Base-by-base conservation (phyloP, 2,113 vertebrate genomes). In the Daboia siamensis region DNA sequence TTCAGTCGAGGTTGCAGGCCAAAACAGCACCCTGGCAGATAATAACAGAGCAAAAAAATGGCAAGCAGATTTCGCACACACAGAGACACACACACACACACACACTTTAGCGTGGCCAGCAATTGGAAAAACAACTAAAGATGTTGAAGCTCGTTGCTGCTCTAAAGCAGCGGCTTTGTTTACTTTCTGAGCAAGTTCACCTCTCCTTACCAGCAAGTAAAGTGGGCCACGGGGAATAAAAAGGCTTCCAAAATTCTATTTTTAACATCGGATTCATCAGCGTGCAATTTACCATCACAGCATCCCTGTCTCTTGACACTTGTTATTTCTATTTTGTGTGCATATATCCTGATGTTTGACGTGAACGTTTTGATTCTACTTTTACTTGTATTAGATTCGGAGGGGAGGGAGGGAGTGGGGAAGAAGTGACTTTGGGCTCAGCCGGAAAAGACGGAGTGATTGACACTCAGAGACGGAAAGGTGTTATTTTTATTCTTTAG, bases 1-100 rank as follows among this genome's bases (percentile, higher is more conserved):
- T 93, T 94, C 61, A 92, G 20, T 15, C 13, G 17, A 93, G 92
- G 90, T 52, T 3, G 6, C 90, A 87, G 91, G 90, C 89, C 86
- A 87, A 86, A 94, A 46, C 74, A 2, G 1, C 87, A 91, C n/a
- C 0, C 0, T 48, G 93, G 21, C n/a, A 74, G 52, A 80, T 59
- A 93, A 91, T 61, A 92, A 23, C 4, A 21, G 39, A 84, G 93
- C 87, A 86, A 95, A 92, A 92, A 4, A 4, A 39, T 29, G 87
- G 12, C 29, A 39, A 74, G n/a, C n/a, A 74, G 69, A 17, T 74
- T 74, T 74, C 12, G 12, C 26, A 13, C 3, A 17, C 13, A 59
- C 90, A 89, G 92, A 54, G 88, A 59, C 8, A 4, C 24, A 13
- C 61, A 64, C 26, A 12, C 3, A 17, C 15, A 59, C 90, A 90